These are phyloP conservation scores for Cyclopterus lumpus DNA, from an alignment of 2,797 vertebrate species.

Conservation along the genomic window DNA sequence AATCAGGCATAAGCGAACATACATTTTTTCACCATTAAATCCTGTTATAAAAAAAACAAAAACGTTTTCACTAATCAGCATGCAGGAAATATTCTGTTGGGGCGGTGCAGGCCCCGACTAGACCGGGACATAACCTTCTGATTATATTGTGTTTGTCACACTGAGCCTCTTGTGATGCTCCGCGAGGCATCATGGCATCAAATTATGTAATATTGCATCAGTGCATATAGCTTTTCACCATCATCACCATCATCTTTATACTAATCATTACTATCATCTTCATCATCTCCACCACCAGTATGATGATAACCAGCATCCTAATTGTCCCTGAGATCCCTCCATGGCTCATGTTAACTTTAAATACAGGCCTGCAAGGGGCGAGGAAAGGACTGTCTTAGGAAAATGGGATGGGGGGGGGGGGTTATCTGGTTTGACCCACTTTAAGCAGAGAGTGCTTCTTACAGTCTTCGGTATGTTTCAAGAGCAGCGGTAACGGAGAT, in stretches of 20 bases:
- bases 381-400: not conserved
- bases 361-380: conserved; percentile 24
- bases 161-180: conserved; percentile 11
- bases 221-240: conserved; percentile 38
- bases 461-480: conserved; percentile 42
- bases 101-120: conserved; percentile 11
- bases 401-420: not conserved
- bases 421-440: conserved; percentile 68
- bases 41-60: not conserved
- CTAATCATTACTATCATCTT: conserved; percentile 28
- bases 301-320: conserved; percentile 26
- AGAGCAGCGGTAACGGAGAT: conserved; percentile 41
- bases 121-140: conserved; percentile 41
- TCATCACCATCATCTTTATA: conserved; percentile 24
- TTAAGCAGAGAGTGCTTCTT: conserved; percentile 40
- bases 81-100: conserved; percentile 9
- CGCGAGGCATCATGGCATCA: conserved; percentile 36
- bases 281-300: conserved; percentile 1
- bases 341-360: conserved; percentile 10
- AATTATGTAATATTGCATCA: conserved; percentile 70
- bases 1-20: conserved; percentile 4
- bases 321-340: conserved; percentile 25
- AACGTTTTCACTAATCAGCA: not conserved
- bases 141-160: conserved; percentile 33
- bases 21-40: not conserved